Percentiles rank a stretch among this genome's conserved stretches.
Evolutionary conservation across 2,113 vertebrate genomes (phyloP).

Genomic region (Kobus ellipsiprymnus): DNA sequence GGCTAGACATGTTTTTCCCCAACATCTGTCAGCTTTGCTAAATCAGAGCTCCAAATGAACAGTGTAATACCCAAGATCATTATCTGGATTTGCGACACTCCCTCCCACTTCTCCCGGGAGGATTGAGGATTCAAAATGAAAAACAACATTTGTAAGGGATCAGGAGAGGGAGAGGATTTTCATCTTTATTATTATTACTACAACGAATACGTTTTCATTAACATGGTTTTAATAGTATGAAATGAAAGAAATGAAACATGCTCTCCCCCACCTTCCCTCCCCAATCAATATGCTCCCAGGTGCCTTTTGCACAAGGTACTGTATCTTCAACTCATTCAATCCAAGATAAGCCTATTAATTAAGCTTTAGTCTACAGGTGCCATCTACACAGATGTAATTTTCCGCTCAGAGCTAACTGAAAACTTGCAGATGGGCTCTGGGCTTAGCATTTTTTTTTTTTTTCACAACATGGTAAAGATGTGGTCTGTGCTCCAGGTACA

Average conservation of each 20-base stretch:
- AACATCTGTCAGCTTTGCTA: constrained; percentile 76
- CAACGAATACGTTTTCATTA: constrained; percentile 70
- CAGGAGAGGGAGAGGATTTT: constrained; percentile 62
- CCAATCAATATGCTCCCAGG: neutral
- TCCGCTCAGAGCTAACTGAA: constrained; percentile 25
- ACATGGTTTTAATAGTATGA: constrained; percentile 62
- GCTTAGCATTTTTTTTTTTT: neutral
- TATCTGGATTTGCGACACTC: constrained; percentile 73
- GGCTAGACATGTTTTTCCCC: constrained; percentile 73
- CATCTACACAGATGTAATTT: constrained; percentile 46
- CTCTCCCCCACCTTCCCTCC: neutral
- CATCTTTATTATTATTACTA: constrained; percentile 67
- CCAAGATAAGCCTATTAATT: constrained; percentile 68
- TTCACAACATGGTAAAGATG: neutral
- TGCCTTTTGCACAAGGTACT: constrained; percentile 8
- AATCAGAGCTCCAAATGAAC: constrained; percentile 75
- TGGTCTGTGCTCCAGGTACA: constrained; percentile 20
- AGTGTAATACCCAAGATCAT: constrained; percentile 74
- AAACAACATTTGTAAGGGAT: constrained; percentile 73
- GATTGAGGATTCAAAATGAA: constrained; percentile 61
- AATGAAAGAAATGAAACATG: constrained; percentile 48
- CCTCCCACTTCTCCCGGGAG: constrained; percentile 62
- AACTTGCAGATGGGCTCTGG: constrained; percentile 56
- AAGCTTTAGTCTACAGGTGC: constrained; percentile 56
- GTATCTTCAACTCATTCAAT: constrained; percentile 31